These are phyloP conservation scores for Mustelus asterias DNA, from an alignment of 2,113 vertebrate genomes.

Conservation along the genomic window DNA sequence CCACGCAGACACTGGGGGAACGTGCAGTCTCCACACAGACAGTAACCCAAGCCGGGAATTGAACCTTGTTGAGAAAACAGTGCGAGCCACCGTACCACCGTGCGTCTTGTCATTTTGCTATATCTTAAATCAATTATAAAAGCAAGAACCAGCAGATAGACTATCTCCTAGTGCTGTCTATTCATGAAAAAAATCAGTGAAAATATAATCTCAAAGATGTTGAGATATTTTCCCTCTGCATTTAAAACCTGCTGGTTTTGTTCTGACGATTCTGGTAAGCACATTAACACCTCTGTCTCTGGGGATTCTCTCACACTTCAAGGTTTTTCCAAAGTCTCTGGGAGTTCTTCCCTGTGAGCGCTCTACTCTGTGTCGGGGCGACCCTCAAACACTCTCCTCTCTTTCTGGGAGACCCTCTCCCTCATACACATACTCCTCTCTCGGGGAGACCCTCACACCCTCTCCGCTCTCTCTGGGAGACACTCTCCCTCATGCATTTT, in stretches of 20 bases:
- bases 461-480: neutral
- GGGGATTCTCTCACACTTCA: constrained; percentile 3
- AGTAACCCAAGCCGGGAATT: no score
- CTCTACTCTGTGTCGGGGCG: no score
- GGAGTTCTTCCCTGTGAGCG: neutral
- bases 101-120: neutral
- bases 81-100: no score
- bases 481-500: neutral
- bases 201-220: neutral
- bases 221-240: neutral
- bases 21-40: no score
- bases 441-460: neutral
- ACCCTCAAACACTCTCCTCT: neutral
- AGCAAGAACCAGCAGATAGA: neutral
- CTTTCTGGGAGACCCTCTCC: neutral
- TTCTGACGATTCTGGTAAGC: neutral
- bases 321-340: neutral
- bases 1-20: no score
- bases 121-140: neutral
- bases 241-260: neutral
- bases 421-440: neutral
- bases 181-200: neutral
- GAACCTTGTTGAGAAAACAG: no score
- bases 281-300: neutral
- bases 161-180: neutral